Evolutionary conservation across 2,888 invertebrate species (phyloP), one percentile per base, ranked within the genome.

Genomic region (Andrena dorsata): DNA sequence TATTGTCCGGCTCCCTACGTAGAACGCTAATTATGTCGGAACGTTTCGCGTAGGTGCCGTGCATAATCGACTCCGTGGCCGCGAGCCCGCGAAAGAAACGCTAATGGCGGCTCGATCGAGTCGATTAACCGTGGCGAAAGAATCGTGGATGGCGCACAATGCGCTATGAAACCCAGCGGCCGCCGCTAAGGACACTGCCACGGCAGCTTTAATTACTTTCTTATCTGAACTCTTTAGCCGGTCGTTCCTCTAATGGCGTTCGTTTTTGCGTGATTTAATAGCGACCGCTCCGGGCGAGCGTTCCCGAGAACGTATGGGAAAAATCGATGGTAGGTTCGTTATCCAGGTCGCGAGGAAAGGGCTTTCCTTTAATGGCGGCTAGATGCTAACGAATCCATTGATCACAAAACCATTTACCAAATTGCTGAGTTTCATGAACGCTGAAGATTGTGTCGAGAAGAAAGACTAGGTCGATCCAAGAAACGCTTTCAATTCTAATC

Each of bases 11-110:
- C 41, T 41, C 56, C 63, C 63, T 76, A 82, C 65, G 77, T 61
- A 79, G 78, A 79, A 77, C 85, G 83, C 81, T 89, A 89, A 89
- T 89, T 90, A 85, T 78, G 80, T 82, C 51, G 71, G 71, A 69
- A 75, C 76, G 69, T 76, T 53, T 71, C 80, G 68, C 73, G 41
- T 69, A 80, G 76, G 66, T 71, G 74, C 51, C 76, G 71, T 49
- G 71, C 56, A 76, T 74, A 78, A 86, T 84, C 72, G 70, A 77
- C 47, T 51, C 32, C 28, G 51, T 7, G 74, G 80, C 41, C 61
- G 65, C 30, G 32, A 26, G 56, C 53, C 10, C 13, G 68, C 51
- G 60, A 58, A 76, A 76, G 76, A 80, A 81, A 73, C 80, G 80
- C 68, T 80, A 80, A 80, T 80, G 80, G 80, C 74, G 73, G 66